These are phyloP conservation scores for Dufourea novaeangliae DNA, from an alignment of 1,140 invertebrate genomes.

Conservation along the genomic window DNA sequence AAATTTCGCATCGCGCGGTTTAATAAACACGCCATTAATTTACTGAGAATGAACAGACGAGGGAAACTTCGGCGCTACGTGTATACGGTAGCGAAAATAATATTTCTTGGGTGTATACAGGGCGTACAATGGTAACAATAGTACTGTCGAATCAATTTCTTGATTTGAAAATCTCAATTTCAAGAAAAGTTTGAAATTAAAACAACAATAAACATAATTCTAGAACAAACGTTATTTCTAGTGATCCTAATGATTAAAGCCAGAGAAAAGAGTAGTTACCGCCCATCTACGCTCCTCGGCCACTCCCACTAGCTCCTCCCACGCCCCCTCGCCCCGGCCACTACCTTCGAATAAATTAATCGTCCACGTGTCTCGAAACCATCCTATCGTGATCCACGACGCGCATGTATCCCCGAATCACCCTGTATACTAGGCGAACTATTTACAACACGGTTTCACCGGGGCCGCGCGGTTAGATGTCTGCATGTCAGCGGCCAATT, in stretches of 20 bases:
- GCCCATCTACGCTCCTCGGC: background rate
- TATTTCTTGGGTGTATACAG: background rate
- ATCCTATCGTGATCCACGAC: too few species aligned
- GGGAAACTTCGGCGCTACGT: background rate
- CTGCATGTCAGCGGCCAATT: slow-evolving; percentile 30
- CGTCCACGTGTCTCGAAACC: background rate
- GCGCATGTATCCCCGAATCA: background rate
- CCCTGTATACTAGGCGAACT: background rate
- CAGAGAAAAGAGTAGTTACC: too few species aligned
- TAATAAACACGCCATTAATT: slow-evolving; percentile 7
- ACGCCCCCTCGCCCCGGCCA: background rate
- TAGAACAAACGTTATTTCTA: too few species aligned
- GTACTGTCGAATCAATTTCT: background rate
- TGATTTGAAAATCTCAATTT: background rate
- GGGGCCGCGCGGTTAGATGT: background rate
- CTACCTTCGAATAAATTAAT: background rate
- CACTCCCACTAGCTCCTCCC: background rate
- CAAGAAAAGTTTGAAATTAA: too few species aligned
- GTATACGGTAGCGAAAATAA: background rate
- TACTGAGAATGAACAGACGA: background rate
- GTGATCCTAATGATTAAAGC: too few species aligned
- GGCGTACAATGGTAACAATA: background rate
- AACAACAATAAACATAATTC: too few species aligned
- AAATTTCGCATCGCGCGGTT: background rate
- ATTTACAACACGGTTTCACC: slow-evolving; percentile 31